These are phyloP conservation scores for Ceratitis capitata DNA, from an alignment of 1,140 invertebrate genomes.

Conservation along the genomic window DNA sequence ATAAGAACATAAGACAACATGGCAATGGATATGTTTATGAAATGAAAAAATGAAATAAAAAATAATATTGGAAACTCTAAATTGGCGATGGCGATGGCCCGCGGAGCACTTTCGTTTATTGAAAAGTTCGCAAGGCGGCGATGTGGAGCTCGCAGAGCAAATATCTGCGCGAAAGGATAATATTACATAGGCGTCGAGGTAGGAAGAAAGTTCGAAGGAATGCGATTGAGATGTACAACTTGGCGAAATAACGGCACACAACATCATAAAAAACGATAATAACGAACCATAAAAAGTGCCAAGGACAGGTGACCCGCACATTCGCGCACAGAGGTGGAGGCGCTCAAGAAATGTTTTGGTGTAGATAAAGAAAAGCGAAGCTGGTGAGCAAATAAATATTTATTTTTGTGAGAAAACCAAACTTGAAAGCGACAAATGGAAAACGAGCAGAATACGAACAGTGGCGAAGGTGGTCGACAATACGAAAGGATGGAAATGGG, in stretches of 20 bases:
- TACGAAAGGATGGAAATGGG: not conserved
- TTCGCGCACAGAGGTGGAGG: not conserved
- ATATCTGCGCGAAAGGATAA: not conserved
- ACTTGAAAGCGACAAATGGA: not conserved
- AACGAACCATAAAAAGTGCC: not conserved
- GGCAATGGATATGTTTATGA: not conserved
- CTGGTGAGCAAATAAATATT: constrained; percentile 57
- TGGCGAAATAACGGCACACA: not conserved
- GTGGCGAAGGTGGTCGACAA: not conserved
- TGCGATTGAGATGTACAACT: constrained; percentile 21
- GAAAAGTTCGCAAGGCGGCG: constrained; percentile 44
- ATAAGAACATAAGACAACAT: too few relatives aligned
- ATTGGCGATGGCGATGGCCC: constrained; percentile 28
- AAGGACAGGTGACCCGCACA: not conserved
- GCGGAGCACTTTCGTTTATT: constrained; percentile 61
- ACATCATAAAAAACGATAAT: constrained; percentile 40
- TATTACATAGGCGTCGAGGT: not conserved
- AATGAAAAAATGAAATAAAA: not conserved
- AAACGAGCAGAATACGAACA: not conserved
- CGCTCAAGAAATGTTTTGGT: not conserved
- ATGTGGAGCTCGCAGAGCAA: not conserved
- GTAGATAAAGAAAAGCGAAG: not conserved
- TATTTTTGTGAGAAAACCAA: constrained; percentile 56
- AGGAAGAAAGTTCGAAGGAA: not conserved
- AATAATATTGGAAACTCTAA: not conserved